Evolutionary conservation across 2,888 invertebrate species (phyloP).

Genomic region (Ornithoptera alexandrae): DNA sequence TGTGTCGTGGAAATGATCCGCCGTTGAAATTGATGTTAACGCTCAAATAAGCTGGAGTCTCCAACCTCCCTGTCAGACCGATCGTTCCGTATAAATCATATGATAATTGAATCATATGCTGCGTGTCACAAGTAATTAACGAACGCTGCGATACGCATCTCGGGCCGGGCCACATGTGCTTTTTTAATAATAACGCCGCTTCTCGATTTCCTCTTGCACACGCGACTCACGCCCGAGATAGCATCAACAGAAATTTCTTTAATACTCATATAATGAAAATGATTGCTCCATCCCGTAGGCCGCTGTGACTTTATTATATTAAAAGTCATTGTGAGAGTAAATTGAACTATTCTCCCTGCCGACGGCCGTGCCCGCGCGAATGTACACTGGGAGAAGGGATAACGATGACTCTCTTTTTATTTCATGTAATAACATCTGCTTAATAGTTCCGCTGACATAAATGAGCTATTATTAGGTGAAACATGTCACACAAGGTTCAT

Average conservation of each 20-base stretch:
- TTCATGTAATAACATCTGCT: slow-evolving; percentile 38
- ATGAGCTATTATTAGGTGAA: slow-evolving; percentile 31
- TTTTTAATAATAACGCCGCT: slow-evolving; percentile 75
- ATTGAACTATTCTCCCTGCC: slow-evolving; percentile 59
- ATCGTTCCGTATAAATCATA: slow-evolving; percentile 73
- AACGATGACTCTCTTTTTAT: slow-evolving; percentile 44
- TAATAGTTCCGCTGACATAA: slow-evolving; percentile 39
- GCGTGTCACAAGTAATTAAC: slow-evolving; percentile 79
- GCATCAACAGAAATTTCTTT: slow-evolving; percentile 73
- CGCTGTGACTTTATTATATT: slow-evolving; percentile 70
- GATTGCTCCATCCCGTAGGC: slow-evolving; percentile 59
- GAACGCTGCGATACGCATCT: slow-evolving; percentile 76
- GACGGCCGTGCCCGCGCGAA: slow-evolving; percentile 53
- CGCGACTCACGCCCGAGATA: slow-evolving; percentile 73
- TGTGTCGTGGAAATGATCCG: slow-evolving; percentile 66
- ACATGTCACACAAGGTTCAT: slow-evolving; percentile 14
- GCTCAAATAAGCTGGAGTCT: slow-evolving; percentile 62
- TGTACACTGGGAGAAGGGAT: slow-evolving; percentile 49
- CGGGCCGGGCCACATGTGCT: slow-evolving; percentile 71
- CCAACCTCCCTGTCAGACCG: slow-evolving; percentile 54
- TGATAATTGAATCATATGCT: slow-evolving; percentile 80
- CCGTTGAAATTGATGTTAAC: slow-evolving; percentile 68
- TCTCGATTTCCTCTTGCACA: slow-evolving; percentile 68
- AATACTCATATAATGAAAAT: slow-evolving; percentile 68
- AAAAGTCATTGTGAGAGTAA: slow-evolving; percentile 72